Conservation (phyloP, 2,888 invertebrate genomes). For the Drosophila peninsularis region DNA sequence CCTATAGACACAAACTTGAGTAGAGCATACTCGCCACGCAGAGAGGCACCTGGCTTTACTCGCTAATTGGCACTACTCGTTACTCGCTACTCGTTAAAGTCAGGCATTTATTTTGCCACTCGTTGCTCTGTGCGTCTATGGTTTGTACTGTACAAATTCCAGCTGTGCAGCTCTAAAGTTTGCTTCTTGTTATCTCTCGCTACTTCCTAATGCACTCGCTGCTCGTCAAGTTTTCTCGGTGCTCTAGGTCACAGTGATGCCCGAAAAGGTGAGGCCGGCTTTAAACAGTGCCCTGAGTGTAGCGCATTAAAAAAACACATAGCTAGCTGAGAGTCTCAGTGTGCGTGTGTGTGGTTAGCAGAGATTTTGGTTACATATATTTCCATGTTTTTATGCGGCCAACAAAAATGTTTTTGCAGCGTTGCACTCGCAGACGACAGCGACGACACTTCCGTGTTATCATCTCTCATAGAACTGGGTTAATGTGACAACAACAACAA, state of each 20-base stretch:
- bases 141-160: too few species aligned
- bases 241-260: too few species aligned
- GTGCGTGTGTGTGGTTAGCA: conserved; percentile 30
- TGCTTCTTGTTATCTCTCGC: neutral
- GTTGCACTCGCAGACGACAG: conserved; percentile 45
- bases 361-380: conserved; percentile 50
- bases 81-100: neutral
- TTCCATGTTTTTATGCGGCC: conserved; percentile 67
- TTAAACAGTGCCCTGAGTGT: conserved; percentile 9
- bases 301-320: conserved; percentile 38
- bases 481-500: conserved; percentile 64
- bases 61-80: neutral
- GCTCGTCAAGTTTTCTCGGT: too few species aligned
- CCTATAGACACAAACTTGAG: too few species aligned
- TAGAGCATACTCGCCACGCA: too few species aligned
- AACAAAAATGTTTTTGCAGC: conserved; percentile 59
- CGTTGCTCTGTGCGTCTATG: too few species aligned
- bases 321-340: conserved; percentile 9
- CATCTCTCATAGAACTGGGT: conserved; percentile 64
- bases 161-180: neutral
- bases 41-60: neutral
- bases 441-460: conserved; percentile 73
- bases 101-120: too few species aligned
- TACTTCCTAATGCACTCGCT: too few species aligned
- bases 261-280: conserved; percentile 3